Percentiles rank a stretch among this genome's conserved stretches.
Conservation (phyloP, 2,797 vertebrate species). For the Bradypodion ventrale region DNA sequence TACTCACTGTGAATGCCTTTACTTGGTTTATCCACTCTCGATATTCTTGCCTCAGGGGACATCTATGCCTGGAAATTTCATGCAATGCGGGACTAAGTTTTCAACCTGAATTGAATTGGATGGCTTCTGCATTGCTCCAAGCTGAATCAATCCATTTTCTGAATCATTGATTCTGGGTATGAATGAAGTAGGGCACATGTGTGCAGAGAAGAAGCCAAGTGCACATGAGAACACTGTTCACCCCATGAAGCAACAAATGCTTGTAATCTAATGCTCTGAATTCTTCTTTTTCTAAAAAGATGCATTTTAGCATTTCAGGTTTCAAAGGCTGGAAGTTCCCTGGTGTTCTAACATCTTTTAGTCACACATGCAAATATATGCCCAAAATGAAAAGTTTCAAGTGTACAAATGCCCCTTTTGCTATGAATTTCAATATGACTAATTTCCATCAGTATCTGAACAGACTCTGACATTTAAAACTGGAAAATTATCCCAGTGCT, state of each 20-base stretch:
- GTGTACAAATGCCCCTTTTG: neutral
- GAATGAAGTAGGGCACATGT: neutral
- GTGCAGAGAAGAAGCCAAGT: neutral
- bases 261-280: neutral
- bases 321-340: neutral
- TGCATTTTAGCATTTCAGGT: neutral
- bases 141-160: too few species aligned
- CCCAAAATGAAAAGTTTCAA: neutral
- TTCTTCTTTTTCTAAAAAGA: neutral
- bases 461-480: constrained; percentile 15
- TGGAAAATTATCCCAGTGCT: constrained; percentile 3
- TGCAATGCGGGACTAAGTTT: too few species aligned
- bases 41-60: too few species aligned
- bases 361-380: neutral
- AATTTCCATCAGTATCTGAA: neutral
- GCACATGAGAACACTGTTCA: neutral
- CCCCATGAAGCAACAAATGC: neutral
- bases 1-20: too few species aligned
- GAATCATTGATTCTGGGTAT: neutral
- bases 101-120: neutral
- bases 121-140: neutral
- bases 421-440: neutral
- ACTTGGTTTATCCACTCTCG: too few species aligned
- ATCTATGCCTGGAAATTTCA: too few species aligned
- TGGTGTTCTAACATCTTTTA: neutral